Conservation (phyloP, 2,797 vertebrate genomes). For the Sciaenops ocellatus region DNA sequence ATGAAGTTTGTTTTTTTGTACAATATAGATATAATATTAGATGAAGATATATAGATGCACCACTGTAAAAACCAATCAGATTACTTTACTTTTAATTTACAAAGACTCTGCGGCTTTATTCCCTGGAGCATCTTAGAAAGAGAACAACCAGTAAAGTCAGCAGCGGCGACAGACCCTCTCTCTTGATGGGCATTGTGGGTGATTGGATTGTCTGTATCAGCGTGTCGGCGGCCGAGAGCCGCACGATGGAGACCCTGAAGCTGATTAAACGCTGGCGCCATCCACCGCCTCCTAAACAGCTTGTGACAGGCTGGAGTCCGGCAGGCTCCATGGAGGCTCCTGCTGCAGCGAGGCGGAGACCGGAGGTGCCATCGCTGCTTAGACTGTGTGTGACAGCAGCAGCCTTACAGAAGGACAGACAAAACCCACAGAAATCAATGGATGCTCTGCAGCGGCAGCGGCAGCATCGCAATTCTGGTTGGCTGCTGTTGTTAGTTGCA, state of each 20-base stretch:
- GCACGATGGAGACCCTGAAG: constrained; percentile 67
- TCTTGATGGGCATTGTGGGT: constrained; percentile 73
- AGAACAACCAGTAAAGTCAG: constrained; percentile 46
- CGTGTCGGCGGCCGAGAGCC: constrained; percentile 59
- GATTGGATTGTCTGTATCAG: constrained; percentile 81
- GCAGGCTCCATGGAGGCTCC: constrained; percentile 46
- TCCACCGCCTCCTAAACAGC: constrained; percentile 67
- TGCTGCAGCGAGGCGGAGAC: constrained; percentile 47
- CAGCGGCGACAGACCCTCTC: constrained; percentile 23
- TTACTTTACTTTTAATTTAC: constrained; percentile 49
- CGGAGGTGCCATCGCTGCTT: constrained; percentile 57
- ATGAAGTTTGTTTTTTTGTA: background rate
- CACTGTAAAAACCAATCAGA: constrained; percentile 26
- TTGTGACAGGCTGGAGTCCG: constrained; percentile 78
- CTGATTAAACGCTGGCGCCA: constrained; percentile 74
- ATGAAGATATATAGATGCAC: background rate
- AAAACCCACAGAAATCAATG: constrained; percentile 62
- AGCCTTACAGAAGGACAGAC: constrained; percentile 42
- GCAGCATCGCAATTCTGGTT: background rate
- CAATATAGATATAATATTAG: background rate
- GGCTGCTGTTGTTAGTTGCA: constrained; percentile 23
- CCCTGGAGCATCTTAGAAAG: constrained; percentile 33
- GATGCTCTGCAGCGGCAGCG: constrained; percentile 9
- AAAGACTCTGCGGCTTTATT: constrained; percentile 47
- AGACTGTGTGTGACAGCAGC: constrained; percentile 55